Percentiles rank a stretch among this genome's conserved stretches.
Conservation (phyloP, 2,113 vertebrate species). For the Miniopterus natalensis region DNA sequence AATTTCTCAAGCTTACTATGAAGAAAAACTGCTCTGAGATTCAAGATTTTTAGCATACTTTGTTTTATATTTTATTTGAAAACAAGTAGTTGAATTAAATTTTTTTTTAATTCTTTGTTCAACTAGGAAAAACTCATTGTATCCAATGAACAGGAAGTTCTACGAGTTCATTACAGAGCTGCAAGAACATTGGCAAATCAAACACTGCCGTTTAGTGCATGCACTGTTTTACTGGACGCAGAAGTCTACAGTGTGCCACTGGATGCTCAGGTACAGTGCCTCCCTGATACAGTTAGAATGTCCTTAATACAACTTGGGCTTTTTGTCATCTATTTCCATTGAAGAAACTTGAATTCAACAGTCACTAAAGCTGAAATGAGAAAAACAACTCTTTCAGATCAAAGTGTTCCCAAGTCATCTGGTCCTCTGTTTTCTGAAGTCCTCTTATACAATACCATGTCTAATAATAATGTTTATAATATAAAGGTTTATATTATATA, state of each 20-base stretch:
- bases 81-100: neutral
- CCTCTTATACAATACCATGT: neutral
- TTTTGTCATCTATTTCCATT: neutral
- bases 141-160: constrained; percentile 98
- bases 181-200: constrained; percentile 98
- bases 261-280: constrained; percentile 93
- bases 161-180: constrained; percentile 97
- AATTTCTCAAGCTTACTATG: constrained; percentile 28
- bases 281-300: neutral
- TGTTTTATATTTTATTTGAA: constrained; percentile 26
- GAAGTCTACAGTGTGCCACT: constrained; percentile 99
- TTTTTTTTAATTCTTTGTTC: constrained; percentile 65
- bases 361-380: neutral
- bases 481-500: neutral
- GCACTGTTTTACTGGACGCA: constrained; percentile 96
- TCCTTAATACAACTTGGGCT: neutral
- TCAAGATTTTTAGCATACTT: constrained; percentile 10
- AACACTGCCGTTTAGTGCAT: constrained; percentile 98
- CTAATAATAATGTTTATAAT: neutral
- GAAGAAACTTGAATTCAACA: constrained; percentile 33
- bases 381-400: neutral
- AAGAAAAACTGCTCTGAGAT: constrained; percentile 21
- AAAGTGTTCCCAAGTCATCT: neutral
- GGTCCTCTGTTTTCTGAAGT: neutral
- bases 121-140: constrained; percentile 98